Evolutionary conservation across 2,888 invertebrate species (phyloP), one percentile per base, ranked within the genome.

Genomic region (Hymenopus coronatus): DNA sequence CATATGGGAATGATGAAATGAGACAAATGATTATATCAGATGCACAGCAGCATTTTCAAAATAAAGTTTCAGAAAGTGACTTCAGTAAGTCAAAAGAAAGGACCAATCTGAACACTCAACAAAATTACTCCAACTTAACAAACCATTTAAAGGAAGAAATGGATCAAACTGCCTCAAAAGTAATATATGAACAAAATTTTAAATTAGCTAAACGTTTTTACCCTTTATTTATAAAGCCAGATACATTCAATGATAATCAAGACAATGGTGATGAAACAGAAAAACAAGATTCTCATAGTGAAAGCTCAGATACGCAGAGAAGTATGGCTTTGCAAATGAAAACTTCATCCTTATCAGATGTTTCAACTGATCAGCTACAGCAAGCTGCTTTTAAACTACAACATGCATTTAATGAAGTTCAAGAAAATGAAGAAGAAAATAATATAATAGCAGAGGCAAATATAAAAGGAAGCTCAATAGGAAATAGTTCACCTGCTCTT

Each of bases 171-270:
- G 7, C 27, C 2, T 46, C 28, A 6, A n/a, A 87, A 27, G 28
- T 28, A 82, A 40, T 14, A 87, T 54, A 70, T 27, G 46, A 25
- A 33, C 28, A 46, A 54, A 9, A 28, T n/a, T 88, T 83, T 54
- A 25, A 33, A 82, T 28, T 87, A 7, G 84, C 89, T 28, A 89
- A 89, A 85, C 89, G 83, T 40, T 83, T 82, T 86, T 89, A 87
- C 84, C 89, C 89, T 25, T 46, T 89, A 12, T 89, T 89, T 33
- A 87, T 86, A 15, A 89, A 83, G 6, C 46, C 84, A 87, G 30
- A 70, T 87, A 0, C 25, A 83, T 20, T 25, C 6, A 25, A 70
- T 70, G 20, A 70, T 70, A 8, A 70, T 20, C 20, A 70, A 70
- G 54, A 20, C 25, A 25, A 25, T 20, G 6, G 8, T 15, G 14